These are phyloP conservation scores for Lepidurus arcticus DNA, from an alignment of 1,140 invertebrate genomes.

Conservation along the genomic window DNA sequence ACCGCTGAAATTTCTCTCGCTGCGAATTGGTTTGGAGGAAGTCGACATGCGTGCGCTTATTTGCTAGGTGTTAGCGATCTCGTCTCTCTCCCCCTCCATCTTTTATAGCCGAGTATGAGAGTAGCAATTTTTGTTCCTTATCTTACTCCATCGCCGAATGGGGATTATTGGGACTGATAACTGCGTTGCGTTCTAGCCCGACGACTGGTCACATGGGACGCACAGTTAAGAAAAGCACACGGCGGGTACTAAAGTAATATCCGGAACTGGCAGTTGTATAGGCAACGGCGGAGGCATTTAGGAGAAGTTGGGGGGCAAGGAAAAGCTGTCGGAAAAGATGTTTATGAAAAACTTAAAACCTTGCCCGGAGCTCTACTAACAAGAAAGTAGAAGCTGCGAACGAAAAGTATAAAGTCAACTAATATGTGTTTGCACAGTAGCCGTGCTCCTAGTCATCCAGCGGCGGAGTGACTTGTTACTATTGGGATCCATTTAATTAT, in stretches of 20 bases:
- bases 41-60: constrained; percentile 18
- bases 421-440: too few species aligned
- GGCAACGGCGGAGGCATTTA: constrained; percentile 16
- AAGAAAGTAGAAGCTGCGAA: background rate
- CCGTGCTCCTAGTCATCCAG: too few species aligned
- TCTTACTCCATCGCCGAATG: constrained; percentile 21
- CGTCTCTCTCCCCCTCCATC: background rate
- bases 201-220: constrained; percentile 11
- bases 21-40: background rate
- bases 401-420: background rate
- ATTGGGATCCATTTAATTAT: background rate
- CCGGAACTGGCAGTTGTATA: constrained; percentile 21
- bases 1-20: constrained; percentile 8
- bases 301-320: background rate
- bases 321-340: background rate
- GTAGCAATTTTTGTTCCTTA: constrained; percentile 9
- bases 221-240: constrained; percentile 15
- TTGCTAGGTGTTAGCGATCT: background rate
- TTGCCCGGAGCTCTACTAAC: background rate
- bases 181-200: constrained; percentile 2
- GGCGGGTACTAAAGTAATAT: constrained; percentile 16
- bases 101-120: constrained; percentile 3
- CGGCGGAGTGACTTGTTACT: too few species aligned
- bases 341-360: too few species aligned
- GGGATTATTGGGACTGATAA: constrained; percentile 21